phyloP scores from a whole-genome alignment of 1,140 invertebrate species.

The Procambarus clarkii region DNA sequence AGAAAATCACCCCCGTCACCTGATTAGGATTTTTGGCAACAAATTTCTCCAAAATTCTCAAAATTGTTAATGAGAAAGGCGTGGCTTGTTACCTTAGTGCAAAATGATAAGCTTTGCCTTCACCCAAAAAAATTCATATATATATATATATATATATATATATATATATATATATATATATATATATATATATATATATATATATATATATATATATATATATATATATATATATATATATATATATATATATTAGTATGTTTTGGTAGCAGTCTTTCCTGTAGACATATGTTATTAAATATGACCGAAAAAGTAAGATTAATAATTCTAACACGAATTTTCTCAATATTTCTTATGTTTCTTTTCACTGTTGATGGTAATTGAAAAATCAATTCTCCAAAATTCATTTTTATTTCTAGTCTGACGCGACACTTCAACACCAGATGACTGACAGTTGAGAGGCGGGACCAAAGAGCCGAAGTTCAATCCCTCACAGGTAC shows the following conservation, averaged over 20 bases:
- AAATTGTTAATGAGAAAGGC: slow-evolving; percentile 15
- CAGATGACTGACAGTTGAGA: too few species aligned
- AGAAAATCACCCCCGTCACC: not conserved
- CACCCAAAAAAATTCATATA: not conserved
- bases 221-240: slow-evolving; percentile 32
- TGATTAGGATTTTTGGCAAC: slow-evolving; percentile 7
- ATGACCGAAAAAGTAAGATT: not conserved
- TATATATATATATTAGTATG: slow-evolving; percentile 26
- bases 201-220: slow-evolving; percentile 32
- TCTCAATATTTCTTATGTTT: too few species aligned
- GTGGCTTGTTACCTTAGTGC: slow-evolving; percentile 7
- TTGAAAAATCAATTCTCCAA: too few species aligned
- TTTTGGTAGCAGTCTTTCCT: too few species aligned
- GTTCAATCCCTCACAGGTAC: too few species aligned
- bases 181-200: slow-evolving; percentile 13
- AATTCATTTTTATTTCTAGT: too few species aligned
- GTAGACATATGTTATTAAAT: slow-evolving; percentile 4
- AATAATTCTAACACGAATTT: too few species aligned
- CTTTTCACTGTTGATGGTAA: too few species aligned
- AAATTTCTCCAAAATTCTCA: slow-evolving; percentile 12
- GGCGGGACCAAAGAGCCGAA: too few species aligned
- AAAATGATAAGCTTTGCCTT: not conserved
- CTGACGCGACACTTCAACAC: too few species aligned
- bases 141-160: too few species aligned
- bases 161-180: too few species aligned